phyloP scores from a whole-genome alignment of 35 echinoderm and acorn worm genomes.

The Strongylocentrotus purpuratus region DNA sequence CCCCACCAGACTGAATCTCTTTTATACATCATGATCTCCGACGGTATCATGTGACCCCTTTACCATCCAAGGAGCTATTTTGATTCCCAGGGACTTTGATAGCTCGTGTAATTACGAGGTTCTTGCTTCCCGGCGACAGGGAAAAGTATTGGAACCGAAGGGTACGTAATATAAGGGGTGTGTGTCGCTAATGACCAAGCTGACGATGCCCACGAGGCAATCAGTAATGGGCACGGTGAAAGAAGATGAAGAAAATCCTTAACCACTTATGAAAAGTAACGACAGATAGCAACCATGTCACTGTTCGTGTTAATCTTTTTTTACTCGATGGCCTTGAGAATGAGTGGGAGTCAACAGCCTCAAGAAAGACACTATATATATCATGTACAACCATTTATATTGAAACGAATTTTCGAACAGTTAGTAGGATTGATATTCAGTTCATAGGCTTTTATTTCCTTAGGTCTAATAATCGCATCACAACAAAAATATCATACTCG shows the following conservation, averaged over 20 bases:
- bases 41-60: background rate
- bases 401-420: too few species aligned
- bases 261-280: too few species aligned
- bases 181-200: background rate
- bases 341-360: too few species aligned
- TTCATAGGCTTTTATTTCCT: too few species aligned
- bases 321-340: too few species aligned
- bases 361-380: too few species aligned
- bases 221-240: background rate
- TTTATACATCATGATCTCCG: background rate
- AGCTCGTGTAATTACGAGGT: background rate
- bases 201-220: background rate
- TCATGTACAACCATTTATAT: too few species aligned
- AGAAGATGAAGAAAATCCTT: background rate
- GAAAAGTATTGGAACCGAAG: background rate
- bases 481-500: too few species aligned
- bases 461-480: too few species aligned
- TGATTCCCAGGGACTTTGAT: background rate
- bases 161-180: background rate
- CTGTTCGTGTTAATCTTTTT: too few species aligned
- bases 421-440: too few species aligned
- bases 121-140: background rate
- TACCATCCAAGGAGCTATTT: background rate
- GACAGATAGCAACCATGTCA: too few species aligned
- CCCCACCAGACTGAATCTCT: background rate